Evolutionary conservation across 2,797 vertebrate species (phyloP).

Genomic region (Hippoglossus hippoglossus): DNA sequence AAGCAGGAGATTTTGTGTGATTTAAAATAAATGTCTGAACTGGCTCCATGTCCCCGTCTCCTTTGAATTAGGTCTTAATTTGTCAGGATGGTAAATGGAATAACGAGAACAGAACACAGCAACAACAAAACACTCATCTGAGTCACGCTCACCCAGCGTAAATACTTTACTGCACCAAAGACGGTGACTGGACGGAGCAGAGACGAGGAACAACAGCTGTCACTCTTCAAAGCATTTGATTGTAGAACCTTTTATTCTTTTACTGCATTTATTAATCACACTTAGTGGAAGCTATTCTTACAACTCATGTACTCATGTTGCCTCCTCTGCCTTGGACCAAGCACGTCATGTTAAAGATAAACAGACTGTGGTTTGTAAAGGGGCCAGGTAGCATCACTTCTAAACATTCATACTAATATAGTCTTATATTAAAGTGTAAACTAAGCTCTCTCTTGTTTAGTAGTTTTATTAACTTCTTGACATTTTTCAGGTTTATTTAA

Average conservation of each 20-base stretch:
- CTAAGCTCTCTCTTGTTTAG: slow-evolving; percentile 20
- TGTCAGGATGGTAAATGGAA: slow-evolving; percentile 35
- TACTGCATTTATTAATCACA: slow-evolving; percentile 39
- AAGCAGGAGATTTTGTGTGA: neutral
- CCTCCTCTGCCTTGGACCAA: slow-evolving; percentile 53
- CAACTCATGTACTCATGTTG: neutral
- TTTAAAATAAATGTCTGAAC: slow-evolving; percentile 13
- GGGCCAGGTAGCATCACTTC: slow-evolving; percentile 31
- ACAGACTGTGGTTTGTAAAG: slow-evolving; percentile 11
- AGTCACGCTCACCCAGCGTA: too few species aligned
- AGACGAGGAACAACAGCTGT: slow-evolving; percentile 37
- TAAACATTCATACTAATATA: slow-evolving; percentile 45
- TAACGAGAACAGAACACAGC: slow-evolving; percentile 20
- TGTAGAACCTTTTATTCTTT: slow-evolving; percentile 45
- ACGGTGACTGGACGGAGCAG: slow-evolving; percentile 13
- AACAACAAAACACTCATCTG: too few species aligned
- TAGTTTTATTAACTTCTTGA: slow-evolving; percentile 63
- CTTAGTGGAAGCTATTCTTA: slow-evolving; percentile 21
- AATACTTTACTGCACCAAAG: too few species aligned
- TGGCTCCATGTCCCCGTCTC: slow-evolving; percentile 21
- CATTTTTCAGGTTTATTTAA: slow-evolving; percentile 55
- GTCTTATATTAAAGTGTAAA: slow-evolving; percentile 57
- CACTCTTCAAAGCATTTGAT: slow-evolving; percentile 25
- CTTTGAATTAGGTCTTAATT: slow-evolving; percentile 36
- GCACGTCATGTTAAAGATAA: slow-evolving; percentile 1